These are phyloP conservation scores for Pempheris klunzingeri DNA, from an alignment of 2,797 vertebrate species.

Conservation along the genomic window DNA sequence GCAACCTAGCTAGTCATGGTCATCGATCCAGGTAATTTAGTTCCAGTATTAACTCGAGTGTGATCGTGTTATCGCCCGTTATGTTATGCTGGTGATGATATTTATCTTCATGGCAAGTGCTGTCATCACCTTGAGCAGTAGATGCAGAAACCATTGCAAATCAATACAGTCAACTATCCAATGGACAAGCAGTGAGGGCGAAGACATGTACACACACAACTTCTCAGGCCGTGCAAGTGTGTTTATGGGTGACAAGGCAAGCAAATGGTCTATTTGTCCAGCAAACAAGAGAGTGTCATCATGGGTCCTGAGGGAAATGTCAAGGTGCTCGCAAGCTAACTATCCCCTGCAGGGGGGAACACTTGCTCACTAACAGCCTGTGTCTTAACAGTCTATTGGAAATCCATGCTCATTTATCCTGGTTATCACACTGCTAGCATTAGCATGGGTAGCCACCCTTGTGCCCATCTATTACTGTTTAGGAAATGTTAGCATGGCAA, in stretches of 20 bases:
- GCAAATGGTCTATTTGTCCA: constrained; percentile 71
- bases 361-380: constrained; percentile 38
- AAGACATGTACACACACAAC: not conserved
- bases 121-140: constrained; percentile 53
- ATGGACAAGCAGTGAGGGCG: constrained; percentile 33
- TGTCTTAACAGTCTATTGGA: constrained; percentile 59
- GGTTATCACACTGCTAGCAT: constrained; percentile 53
- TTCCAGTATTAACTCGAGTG: constrained; percentile 43
- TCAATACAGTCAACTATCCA: constrained; percentile 69
- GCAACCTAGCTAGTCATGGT: constrained; percentile 31
- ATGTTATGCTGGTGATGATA: constrained; percentile 17
- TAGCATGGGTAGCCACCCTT: constrained; percentile 41
- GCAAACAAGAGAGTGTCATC: constrained; percentile 66
- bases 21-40: constrained; percentile 61
- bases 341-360: constrained; percentile 10
- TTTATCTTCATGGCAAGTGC: constrained; percentile 50
- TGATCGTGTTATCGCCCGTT: constrained; percentile 51
- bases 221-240: constrained; percentile 34
- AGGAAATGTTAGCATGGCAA: constrained; percentile 4
- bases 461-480: constrained; percentile 21
- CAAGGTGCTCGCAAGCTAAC: constrained; percentile 53
- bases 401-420: constrained; percentile 73
- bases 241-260: constrained; percentile 52
- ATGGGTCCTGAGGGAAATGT: constrained; percentile 65
- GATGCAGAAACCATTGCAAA: constrained; percentile 53